phyloP scores from a whole-genome alignment of 1,140 invertebrate genomes.

The Mylabris phalerata region DNA sequence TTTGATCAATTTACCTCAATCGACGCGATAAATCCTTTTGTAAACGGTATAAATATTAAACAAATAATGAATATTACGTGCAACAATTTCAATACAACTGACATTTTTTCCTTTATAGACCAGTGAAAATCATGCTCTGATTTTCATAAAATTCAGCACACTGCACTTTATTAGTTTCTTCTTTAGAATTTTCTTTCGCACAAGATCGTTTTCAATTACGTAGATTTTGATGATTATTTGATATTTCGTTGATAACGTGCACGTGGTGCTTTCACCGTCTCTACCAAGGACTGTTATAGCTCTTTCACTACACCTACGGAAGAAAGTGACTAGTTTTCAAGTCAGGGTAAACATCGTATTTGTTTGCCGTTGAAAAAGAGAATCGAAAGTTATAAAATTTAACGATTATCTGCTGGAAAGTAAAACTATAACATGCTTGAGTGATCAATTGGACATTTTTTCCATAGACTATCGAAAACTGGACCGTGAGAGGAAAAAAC shows the following conservation, averaged over 20 bases:
- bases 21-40: not conserved
- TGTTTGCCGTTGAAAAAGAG: no score
- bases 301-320: constrained; percentile 17
- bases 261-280: constrained; percentile 22
- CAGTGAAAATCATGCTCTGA: constrained; percentile 4
- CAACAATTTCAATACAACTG: constrained; percentile 1
- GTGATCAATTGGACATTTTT: no score
- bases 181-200: no score
- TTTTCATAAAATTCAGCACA: not conserved
- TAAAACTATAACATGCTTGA: no score
- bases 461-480: no score
- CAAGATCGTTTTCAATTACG: no score
- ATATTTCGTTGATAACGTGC: not conserved
- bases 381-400: no score
- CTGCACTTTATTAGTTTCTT: no score
- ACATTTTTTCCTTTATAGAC: not conserved
- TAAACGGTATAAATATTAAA: constrained; percentile 1
- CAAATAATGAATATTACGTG: constrained; percentile 2
- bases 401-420: no score
- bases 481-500: no score
- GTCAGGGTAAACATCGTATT: not conserved
- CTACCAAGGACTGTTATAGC: constrained; percentile 13
- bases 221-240: no score
- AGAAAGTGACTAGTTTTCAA: constrained; percentile 19
- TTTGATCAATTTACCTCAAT: not conserved